Evolutionary conservation across 53 echinoderm and acorn worm genomes (phyloP), one percentile per base, ranked within the genome.

Genomic region (Antedon mediterranea): DNA sequence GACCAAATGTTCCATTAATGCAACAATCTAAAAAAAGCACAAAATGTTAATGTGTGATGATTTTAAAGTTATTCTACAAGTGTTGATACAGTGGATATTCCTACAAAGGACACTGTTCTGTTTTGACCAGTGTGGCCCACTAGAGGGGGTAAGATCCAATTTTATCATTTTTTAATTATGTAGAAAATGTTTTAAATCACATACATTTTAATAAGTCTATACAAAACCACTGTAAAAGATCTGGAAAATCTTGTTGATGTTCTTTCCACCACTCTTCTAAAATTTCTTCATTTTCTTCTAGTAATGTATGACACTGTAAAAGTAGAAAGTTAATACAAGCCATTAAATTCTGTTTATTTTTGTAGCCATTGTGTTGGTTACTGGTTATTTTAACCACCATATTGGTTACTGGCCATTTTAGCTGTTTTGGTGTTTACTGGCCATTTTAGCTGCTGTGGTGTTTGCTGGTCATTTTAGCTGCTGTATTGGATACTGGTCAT

Each of bases 191-290:
- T n/a, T n/a, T n/a, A n/a, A n/a, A n/a, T n/a, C n/a, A 37, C 89
- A 79, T 73, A 95, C 97, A 89, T 87, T 73, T 71, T 23, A 87
- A 78, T 18, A 79, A 81, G 31, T 92, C 97, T 43, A 92, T 92
- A 89, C 97, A 95, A 34, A 95, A 79, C 97, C 97, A 95, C 31
- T 84, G 79, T 28, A 78, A 44, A 29, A 95, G 81, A 57, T 95
- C 89, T 30, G 85, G 87, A 29, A 89, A 72, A 30, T 87, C 82
- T 4, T 89, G 75, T 31, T 87, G 87, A 77, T 87, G 82, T 32
- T 89, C 73, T 28, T 71, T 89, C 89, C 92, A 92, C 97, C 97
- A 95, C 34, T 83, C 75, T 80, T 95, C 92, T 78, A 92, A 72
- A 0, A 82, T 8, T 33, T 95, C 97, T 71, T 95, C 97, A 3